Percentiles rank a stretch among this genome's conserved stretches.
phyloP scores from a whole-genome alignment of 1,140 invertebrate species.

The Harlomillsia oculata region DNA sequence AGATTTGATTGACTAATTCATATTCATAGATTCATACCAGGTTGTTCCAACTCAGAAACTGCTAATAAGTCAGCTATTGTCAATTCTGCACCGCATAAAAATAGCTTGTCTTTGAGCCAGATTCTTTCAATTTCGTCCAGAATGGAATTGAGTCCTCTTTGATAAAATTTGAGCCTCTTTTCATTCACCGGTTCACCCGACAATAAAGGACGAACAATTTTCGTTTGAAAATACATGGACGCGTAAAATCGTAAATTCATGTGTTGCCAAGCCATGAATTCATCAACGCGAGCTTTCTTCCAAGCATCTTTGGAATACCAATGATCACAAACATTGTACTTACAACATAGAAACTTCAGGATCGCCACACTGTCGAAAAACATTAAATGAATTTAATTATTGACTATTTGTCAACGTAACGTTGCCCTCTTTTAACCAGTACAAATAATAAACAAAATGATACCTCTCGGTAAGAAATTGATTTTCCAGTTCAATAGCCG shows the following conservation, averaged over 20 bases:
- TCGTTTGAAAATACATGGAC: conserved; percentile 55
- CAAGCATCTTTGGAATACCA: conserved; percentile 63
- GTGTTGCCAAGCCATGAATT: conserved; percentile 82
- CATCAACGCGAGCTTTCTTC: conserved; percentile 61
- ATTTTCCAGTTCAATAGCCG: conserved; percentile 65
- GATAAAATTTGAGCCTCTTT: conserved; percentile 27
- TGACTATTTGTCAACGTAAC: background rate
- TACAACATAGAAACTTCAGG: conserved; percentile 49
- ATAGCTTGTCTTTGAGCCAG: conserved; percentile 46
- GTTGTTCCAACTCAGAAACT: conserved; percentile 69
- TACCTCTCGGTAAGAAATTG: conserved; percentile 70
- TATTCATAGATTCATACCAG: conserved; percentile 70
- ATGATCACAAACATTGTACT: conserved; percentile 48
- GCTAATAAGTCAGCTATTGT: conserved; percentile 69
- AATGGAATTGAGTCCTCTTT: conserved; percentile 30
- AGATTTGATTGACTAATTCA: no score
- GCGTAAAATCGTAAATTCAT: conserved; percentile 55
- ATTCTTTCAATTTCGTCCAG: conserved; percentile 40
- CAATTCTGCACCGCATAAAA: conserved; percentile 54
- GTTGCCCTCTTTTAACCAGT: background rate
- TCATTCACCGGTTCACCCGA: conserved; percentile 33
- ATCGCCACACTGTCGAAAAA: conserved; percentile 57
- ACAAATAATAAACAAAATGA: no score
- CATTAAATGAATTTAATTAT: background rate
- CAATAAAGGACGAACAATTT: conserved; percentile 39